Evolutionary conservation across 2,797 vertebrate species (phyloP).

Genomic region (Serranus cabrilla): DNA sequence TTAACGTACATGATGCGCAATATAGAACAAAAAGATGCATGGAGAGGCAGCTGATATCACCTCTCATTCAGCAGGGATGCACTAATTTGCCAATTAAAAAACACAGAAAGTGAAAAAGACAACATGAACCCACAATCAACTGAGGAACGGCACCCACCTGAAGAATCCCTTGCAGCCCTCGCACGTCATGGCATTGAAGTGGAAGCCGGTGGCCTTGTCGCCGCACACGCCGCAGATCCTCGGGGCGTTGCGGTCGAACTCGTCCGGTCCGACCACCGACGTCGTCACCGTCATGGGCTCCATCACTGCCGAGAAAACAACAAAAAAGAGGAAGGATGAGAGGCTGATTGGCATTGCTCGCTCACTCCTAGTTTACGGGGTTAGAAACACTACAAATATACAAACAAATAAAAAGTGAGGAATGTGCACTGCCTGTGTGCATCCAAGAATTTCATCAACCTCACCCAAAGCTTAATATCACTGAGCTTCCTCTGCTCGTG

Average conservation of each 20-base stretch:
- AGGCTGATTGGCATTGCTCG: not conserved
- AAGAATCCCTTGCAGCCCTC: constrained; percentile 99
- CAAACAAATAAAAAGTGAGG: not conserved
- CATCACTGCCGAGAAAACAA: constrained; percentile 81
- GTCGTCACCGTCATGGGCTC: constrained; percentile 90
- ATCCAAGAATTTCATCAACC: constrained; percentile 17
- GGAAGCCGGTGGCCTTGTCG: constrained; percentile 96
- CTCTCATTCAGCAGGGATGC: no score
- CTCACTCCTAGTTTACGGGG: not conserved
- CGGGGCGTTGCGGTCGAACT: constrained; percentile 92
- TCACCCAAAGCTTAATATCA: constrained; percentile 31
- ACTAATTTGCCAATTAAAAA: no score
- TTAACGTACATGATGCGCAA: not conserved
- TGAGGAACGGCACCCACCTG: constrained; percentile 82
- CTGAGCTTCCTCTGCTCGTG: constrained; percentile 25
- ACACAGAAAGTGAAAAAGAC: no score
- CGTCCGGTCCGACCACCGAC: constrained; percentile 88
- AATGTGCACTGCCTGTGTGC: not conserved
- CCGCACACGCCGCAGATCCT: constrained; percentile 97
- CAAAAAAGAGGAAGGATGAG: constrained; percentile 24
- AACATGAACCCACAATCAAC: no score
- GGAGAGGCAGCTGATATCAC: no score
- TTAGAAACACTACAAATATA: not conserved
- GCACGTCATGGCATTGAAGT: constrained; percentile 99
- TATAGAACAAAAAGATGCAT: not conserved